Evolutionary conservation across 2,797 vertebrate genomes (phyloP).

Genomic region (Thunnus albacares): DNA sequence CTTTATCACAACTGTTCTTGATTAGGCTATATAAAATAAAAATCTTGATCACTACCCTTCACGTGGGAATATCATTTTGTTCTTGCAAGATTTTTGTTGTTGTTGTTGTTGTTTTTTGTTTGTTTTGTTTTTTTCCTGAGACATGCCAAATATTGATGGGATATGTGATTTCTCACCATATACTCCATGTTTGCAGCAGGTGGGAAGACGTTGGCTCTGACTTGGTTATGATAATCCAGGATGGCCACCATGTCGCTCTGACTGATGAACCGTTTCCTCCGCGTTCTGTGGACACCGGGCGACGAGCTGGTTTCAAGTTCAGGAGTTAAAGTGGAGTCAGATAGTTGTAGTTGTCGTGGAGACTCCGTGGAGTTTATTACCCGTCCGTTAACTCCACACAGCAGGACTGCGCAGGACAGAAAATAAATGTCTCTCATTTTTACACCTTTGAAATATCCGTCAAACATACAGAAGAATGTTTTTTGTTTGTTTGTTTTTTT

Average conservation of each 20-base stretch:
- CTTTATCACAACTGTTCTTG: too few species aligned
- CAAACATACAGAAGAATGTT: neutral
- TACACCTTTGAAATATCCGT: neutral
- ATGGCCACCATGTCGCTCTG: slow-evolving; percentile 92
- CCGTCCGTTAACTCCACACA: slow-evolving; percentile 10
- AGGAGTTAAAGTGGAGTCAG: neutral
- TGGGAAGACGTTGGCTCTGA: slow-evolving; percentile 92
- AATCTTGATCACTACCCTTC: too few species aligned
- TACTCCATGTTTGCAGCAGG: slow-evolving; percentile 95
- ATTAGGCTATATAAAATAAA: too few species aligned
- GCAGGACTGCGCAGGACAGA: neutral
- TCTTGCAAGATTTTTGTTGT: too few species aligned
- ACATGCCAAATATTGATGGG: too few species aligned
- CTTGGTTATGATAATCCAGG: slow-evolving; percentile 93
- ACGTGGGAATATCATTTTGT: too few species aligned
- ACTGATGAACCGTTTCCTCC: slow-evolving; percentile 91
- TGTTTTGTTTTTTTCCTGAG: too few species aligned
- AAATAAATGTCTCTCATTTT: slow-evolving; percentile 1
- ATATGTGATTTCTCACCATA: slow-evolving; percentile 78
- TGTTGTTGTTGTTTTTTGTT: too few species aligned
- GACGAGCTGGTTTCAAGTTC: neutral
- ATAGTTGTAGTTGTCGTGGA: too few species aligned
- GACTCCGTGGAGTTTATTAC: neutral
- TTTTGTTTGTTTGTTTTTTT: too few species aligned
- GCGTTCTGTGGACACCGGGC: slow-evolving; percentile 75